These are phyloP conservation scores for Galeopsomyia nigrocyanea DNA, from an alignment of 2,888 invertebrate species.

Conservation along the genomic window DNA sequence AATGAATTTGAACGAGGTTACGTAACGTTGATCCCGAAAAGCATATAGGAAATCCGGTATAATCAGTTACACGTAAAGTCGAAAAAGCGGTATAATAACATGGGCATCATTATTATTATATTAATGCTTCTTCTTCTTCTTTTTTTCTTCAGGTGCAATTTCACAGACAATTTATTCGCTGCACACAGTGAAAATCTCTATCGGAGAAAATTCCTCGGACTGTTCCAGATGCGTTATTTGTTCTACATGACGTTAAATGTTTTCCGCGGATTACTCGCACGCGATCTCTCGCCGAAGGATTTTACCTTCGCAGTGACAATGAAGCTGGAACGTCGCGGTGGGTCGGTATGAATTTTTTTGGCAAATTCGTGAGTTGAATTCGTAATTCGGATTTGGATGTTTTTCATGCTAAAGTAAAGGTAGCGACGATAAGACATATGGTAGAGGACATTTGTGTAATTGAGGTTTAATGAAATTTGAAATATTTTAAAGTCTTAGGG, in stretches of 20 bases:
- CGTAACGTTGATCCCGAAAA: slow-evolving; percentile 2
- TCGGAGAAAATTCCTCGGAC: slow-evolving; percentile 24
- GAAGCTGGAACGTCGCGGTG: no score
- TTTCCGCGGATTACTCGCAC: no score
- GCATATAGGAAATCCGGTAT: slow-evolving; percentile 13
- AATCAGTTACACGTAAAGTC: background rate
- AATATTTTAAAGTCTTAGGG: no score
- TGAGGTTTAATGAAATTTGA: no score
- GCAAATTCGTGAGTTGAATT: slow-evolving; percentile 13
- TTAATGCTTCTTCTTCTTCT: slow-evolving; percentile 14
- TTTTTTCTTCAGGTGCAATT: slow-evolving; percentile 16
- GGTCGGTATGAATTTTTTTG: no score
- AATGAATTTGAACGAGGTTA: slow-evolving; percentile 18
- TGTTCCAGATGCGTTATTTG: slow-evolving; percentile 30
- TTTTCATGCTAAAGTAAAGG: no score
- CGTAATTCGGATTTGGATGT: background rate
- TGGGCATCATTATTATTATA: background rate
- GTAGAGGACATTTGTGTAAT: no score
- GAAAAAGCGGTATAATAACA: background rate
- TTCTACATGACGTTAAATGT: background rate
- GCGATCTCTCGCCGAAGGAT: no score
- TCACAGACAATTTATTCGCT: slow-evolving; percentile 28
- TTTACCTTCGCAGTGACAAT: no score
- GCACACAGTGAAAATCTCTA: slow-evolving; percentile 24
- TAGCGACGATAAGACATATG: no score